Evolutionary conservation across 1,140 invertebrate species (phyloP), one percentile per base, ranked within the genome.

Genomic region (Drosophila ficusphila): DNA sequence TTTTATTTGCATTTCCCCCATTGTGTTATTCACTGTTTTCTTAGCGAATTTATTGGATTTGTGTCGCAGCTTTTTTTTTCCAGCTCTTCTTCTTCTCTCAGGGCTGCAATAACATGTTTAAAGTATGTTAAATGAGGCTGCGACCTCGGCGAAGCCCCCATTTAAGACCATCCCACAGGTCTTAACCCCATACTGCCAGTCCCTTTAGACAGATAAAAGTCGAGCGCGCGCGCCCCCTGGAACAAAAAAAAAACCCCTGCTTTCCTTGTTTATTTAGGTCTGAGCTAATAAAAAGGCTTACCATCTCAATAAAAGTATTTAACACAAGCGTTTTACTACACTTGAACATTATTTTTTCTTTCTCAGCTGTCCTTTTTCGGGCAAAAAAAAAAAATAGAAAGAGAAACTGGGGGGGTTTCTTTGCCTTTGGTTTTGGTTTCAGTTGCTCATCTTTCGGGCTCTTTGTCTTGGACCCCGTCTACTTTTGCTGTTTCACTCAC

Each of bases 301-400:
- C 83, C 89, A 90, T 90, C 89, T 90, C 89, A 90, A 90, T 90
- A 90, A 90, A 90, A 89, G 89, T 90, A 90, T 90, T 90, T 90
- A 90, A 90, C 89, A 90, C 89, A 90, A 90, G 79, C 89, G 89
- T 90, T 90, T 86, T 90, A 85, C 77, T 89, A 89, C 81, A 85
- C 79, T 90, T 90, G 53, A 90, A 83, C 85, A 85, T 89, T 81
- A 83, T 83, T 83, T 78, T 72, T 73, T 70, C 62, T 48, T 62
- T 25, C 18, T 23, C 29, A n/a, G 61, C 42, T 56, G 57, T 46
- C 33, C 46, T 56, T 69, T 71, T 68, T 36, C 12, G 18, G 42
- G 39, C 16, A 34, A 47, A 27, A 27, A 11, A 19, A 7, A 19
- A 18, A 36, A 36, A 33, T 39, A 60, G 5, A 29, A 18, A 16